Base-by-base conservation (phyloP, 2,797 vertebrate species). In the Glyptemys insculpta region DNA sequence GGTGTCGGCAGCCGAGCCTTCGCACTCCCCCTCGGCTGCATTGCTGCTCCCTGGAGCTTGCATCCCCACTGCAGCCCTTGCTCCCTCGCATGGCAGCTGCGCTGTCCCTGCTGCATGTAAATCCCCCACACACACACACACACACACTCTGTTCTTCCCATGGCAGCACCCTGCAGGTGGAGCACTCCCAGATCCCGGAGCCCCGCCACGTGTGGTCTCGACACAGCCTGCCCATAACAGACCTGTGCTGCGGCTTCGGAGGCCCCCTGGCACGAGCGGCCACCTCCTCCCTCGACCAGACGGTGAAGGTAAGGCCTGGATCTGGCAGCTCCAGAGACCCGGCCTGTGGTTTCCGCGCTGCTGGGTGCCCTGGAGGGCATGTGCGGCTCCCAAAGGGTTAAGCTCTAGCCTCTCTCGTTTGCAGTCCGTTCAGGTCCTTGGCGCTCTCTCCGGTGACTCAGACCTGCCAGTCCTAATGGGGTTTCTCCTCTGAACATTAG, bases 141-240 rank as follows among this genome's bases (percentile, higher is more conserved):
- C 50, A 50, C 50, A 5, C 50, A 15, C 50, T 50, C 50, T 86
- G 27, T 59, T 34, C 79, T 90, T 59, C 23, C 80, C 81, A 82
- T 68, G 7, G 10, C 98, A 99, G 99, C 6, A 99, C 99, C 62
- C 96, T 99, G 88, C 99, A 99, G 98, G 96, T 98, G 79, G 99
- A 99, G 93, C 98, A 98, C n/a, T 97, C 98, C 93, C 98, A 98
- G 82, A 96, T 98, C 83, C 98, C 99, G 0, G 99, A 99, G 74
- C 99, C 99, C 1, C 98, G 99, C 4, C 99, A 99, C 1, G 97
- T 99, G 80, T 99, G 99, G 98, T 98, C 99, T n/a, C 99, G 98
- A 10, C 99, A 99, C 96, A 99, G 99, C 15, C 98, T 99, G 31
- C 99, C 99, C 87, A 98, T 99, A 98, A 99, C 99, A 0, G 99